phyloP scores from a whole-genome alignment of 1,140 invertebrate species.

The Tigriopus japonicus region DNA sequence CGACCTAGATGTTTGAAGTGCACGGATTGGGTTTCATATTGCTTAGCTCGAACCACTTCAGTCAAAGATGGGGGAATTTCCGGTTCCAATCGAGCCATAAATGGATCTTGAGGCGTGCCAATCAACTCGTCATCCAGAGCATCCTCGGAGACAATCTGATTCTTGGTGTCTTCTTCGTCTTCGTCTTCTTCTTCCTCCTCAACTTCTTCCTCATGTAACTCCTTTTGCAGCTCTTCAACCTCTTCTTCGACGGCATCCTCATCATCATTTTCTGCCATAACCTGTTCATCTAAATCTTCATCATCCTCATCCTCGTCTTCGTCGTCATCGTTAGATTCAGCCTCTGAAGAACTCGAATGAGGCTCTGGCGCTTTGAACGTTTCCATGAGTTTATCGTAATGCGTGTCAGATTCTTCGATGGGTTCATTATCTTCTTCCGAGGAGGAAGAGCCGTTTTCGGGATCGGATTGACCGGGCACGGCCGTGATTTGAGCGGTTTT shows the following conservation, averaged over 20 bases:
- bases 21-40: not conserved
- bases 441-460: not conserved
- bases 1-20: too few species aligned
- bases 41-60: constrained; percentile 17
- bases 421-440: not conserved
- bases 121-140: too few species aligned
- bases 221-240: too few species aligned
- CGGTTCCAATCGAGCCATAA: not conserved
- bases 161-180: constrained; percentile 18
- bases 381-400: not conserved
- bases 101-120: not conserved
- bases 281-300: not conserved
- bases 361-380: not conserved
- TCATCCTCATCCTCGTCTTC: constrained; percentile 10
- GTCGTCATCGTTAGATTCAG: constrained; percentile 7
- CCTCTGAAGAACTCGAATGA: not conserved
- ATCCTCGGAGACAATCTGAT: too few species aligned
- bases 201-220: not conserved
- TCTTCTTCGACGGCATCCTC: constrained; percentile 22
- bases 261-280: constrained; percentile 7
- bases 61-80: constrained; percentile 18
- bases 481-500: not conserved
- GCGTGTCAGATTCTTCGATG: too few species aligned
- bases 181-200: not conserved
- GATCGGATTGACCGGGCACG: not conserved